Evolutionary conservation across 2,888 invertebrate genomes (phyloP).

Genomic region (Athetis lepigone): DNA sequence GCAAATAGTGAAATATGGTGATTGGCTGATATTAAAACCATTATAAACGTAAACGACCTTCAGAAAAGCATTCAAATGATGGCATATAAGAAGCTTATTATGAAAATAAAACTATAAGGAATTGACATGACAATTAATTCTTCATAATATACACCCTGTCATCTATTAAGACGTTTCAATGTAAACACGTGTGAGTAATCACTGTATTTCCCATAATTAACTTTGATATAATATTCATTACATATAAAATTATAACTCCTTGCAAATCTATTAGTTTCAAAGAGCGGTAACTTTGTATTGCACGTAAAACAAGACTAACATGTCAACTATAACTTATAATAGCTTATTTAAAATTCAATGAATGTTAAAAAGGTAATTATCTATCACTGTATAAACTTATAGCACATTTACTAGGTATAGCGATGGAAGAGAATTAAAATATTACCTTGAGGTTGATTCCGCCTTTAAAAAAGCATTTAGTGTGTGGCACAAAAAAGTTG

Average conservation of each 20-base stretch:
- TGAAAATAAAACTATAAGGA: constrained; percentile 29
- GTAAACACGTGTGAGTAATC: constrained; percentile 33
- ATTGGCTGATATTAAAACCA: no score
- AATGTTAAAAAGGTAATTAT: constrained; percentile 43
- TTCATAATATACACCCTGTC: background rate
- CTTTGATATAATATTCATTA: constrained; percentile 24
- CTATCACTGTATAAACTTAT: constrained; percentile 15
- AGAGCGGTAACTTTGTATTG: constrained; percentile 10
- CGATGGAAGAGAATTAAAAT: constrained; percentile 26
- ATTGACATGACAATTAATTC: constrained; percentile 6
- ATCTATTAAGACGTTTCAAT: background rate
- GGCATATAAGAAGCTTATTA: background rate
- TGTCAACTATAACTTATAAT: constrained; percentile 31
- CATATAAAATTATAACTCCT: constrained; percentile 16
- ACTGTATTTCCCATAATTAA: constrained; percentile 17
- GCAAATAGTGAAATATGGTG: no score
- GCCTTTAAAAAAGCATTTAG: constrained; percentile 13
- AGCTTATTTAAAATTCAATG: constrained; percentile 52
- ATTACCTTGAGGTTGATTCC: constrained; percentile 31
- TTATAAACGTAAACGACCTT: no score
- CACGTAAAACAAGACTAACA: constrained; percentile 20
- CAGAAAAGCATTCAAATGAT: no score
- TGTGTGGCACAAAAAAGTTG: background rate
- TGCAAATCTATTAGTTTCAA: constrained; percentile 19
- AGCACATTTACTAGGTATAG: background rate